Evolutionary conservation across 1,140 invertebrate genomes (phyloP), one percentile per base, ranked within the genome.

Genomic region (Dendroctonus valens): DNA sequence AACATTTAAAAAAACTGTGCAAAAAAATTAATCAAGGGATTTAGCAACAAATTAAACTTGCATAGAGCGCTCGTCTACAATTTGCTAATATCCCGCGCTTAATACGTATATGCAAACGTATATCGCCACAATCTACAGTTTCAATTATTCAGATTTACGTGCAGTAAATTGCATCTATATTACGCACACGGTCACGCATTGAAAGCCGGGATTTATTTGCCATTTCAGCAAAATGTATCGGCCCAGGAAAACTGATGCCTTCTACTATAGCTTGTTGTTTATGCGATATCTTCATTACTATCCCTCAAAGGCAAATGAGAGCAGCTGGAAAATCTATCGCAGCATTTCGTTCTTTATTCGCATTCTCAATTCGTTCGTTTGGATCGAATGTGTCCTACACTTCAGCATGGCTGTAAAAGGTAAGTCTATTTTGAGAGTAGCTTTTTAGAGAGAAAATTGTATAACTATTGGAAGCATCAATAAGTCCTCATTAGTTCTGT

Each of bases 261-360:
- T 60, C 38, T 60, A 60, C 41, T 50, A 62, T 39, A 62, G 50
- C 38, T 44, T 62, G 42, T 7, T 44, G n/a, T 62, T 62, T 53
- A n/a, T 62, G 50, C 38, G 8, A 46, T 60, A 60, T 41, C 42
- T 60, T 5, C 59, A 60, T 50, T 60, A 60, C 50, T 60, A 51
- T 38, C 59, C 59, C 11, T 50, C 59, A 37, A 12, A 0, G 11
- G 41, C 48, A 7, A 41, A 60, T 50, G 46, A 60, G 46, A 40
- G 53, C 26, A 62, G 15, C 46, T 38, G 51, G 14, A 53, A 54
- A 14, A 7, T 51, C 9, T 62, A 53, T n/a, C 41, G 53, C n/a
- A 7, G 8, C 15, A 44, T 62, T 62, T 62, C 60, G 9, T 7
- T 62, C 11, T 7, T 60, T 9, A 60, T 60, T 12, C 48, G 59